Evolutionary conservation across 2,888 invertebrate genomes (phyloP).

Genomic region (Hydrotaea cyrtoneurina): DNA sequence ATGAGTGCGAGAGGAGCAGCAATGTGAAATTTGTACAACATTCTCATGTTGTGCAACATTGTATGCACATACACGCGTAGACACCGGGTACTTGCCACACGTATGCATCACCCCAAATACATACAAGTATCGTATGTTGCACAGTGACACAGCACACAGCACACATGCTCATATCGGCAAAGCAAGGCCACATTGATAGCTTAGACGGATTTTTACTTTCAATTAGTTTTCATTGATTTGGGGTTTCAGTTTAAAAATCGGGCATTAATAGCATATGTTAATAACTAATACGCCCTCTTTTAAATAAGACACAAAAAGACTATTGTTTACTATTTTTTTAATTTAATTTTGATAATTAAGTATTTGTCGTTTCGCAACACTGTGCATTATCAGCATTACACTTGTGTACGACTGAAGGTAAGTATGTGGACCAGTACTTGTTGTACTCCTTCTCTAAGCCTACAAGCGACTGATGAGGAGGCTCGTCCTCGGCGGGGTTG

Average conservation of each 20-base stretch:
- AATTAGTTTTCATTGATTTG: too few species aligned
- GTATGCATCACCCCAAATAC: background rate
- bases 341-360: too few species aligned
- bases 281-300: too few species aligned
- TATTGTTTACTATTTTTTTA: too few species aligned
- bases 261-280: too few species aligned
- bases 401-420: background rate
- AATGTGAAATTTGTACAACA: slow-evolving; percentile 25
- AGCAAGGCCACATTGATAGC: too few species aligned
- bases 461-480: background rate
- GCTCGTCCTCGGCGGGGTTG: background rate
- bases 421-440: slow-evolving; percentile 9
- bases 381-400: background rate
- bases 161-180: background rate
- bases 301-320: too few species aligned
- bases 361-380: background rate
- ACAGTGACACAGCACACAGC: background rate
- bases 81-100: background rate
- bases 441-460: background rate
- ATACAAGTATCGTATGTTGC: background rate
- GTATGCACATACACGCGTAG: slow-evolving; percentile 6
- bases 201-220: too few species aligned
- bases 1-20: slow-evolving; percentile 9
- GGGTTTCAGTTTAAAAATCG: too few species aligned
- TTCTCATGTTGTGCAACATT: background rate